Percentiles rank a stretch among this genome's conserved stretches.
Conservation (phyloP, 2,113 vertebrate species). For the Coreoperca whiteheadi region DNA sequence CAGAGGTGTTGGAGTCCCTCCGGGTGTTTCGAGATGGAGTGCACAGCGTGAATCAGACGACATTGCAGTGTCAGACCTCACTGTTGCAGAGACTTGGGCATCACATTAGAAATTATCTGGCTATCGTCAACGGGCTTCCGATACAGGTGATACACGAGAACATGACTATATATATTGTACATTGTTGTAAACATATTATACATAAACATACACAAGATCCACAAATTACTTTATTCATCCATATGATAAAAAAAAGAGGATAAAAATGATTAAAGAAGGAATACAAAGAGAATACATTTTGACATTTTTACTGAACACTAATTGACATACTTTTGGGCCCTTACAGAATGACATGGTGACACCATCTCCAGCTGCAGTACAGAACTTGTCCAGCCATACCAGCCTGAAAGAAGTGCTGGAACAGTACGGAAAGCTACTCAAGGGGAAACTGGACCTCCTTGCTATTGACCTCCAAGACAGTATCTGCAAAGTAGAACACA, state of each 20-base stretch:
- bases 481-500: constrained; percentile 1
- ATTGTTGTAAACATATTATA: background rate
- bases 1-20: constrained; percentile 55
- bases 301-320: background rate
- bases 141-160: constrained; percentile 40
- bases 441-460: constrained; percentile 61
- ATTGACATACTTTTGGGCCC: background rate
- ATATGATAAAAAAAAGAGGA: background rate
- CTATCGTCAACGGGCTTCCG: constrained; percentile 30
- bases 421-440: constrained; percentile 24
- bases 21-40: constrained; percentile 15
- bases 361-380: background rate
- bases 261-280: background rate
- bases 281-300: background rate
- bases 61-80: constrained; percentile 15
- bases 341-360: constrained; percentile 41
- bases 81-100: constrained; percentile 23
- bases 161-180: background rate
- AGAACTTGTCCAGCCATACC: constrained; percentile 15
- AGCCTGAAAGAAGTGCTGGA: constrained; percentile 34
- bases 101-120: constrained; percentile 25
- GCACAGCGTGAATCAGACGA: background rate
- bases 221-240: background rate
- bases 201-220: background rate
- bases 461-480: background rate